Evolutionary conservation across 2,888 invertebrate genomes (phyloP).

Genomic region (Drosophila subquinaria): DNA sequence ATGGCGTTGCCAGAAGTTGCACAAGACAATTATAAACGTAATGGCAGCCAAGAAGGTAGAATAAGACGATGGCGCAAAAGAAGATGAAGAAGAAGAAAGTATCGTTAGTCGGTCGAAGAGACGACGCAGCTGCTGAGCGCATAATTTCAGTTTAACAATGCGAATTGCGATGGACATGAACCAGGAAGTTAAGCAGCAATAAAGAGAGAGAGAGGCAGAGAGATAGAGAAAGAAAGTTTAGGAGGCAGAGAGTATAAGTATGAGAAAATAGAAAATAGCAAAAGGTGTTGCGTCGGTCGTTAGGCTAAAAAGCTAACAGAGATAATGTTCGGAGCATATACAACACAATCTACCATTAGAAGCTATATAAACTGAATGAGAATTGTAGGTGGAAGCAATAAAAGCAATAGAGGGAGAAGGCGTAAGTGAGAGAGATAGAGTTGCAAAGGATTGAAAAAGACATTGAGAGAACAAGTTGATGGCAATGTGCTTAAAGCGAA

Average conservation of each 20-base stretch:
- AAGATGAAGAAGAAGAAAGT: slow-evolving; percentile 16
- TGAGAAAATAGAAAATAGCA: slow-evolving; percentile 25
- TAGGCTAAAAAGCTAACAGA: slow-evolving; percentile 76
- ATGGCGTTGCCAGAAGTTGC: slow-evolving; percentile 64
- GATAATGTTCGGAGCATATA: slow-evolving; percentile 54
- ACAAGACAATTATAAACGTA: slow-evolving; percentile 80
- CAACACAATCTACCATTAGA: slow-evolving; percentile 46
- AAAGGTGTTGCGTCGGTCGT: slow-evolving; percentile 68
- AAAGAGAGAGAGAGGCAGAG: background rate
- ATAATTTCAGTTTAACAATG: slow-evolving; percentile 77
- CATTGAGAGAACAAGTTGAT: slow-evolving; percentile 28
- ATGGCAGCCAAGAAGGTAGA: slow-evolving; percentile 58
- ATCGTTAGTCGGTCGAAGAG: slow-evolving; percentile 17
- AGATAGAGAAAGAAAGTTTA: background rate
- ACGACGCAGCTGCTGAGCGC: slow-evolving; percentile 69
- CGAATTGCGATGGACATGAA: slow-evolving; percentile 59
- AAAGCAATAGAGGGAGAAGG: too few species aligned
- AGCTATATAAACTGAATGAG: slow-evolving; percentile 34
- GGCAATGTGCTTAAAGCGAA: slow-evolving; percentile 11
- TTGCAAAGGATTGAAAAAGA: slow-evolving; percentile 62
- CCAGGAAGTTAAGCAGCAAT: slow-evolving; percentile 20
- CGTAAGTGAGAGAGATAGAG: slow-evolving; percentile 26
- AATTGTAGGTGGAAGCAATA: slow-evolving; percentile 1
- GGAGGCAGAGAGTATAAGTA: slow-evolving; percentile 2
- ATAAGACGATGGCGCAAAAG: slow-evolving; percentile 12